phyloP scores from a whole-genome alignment of 2,797 vertebrate genomes.

The Podargus strigoides region DNA sequence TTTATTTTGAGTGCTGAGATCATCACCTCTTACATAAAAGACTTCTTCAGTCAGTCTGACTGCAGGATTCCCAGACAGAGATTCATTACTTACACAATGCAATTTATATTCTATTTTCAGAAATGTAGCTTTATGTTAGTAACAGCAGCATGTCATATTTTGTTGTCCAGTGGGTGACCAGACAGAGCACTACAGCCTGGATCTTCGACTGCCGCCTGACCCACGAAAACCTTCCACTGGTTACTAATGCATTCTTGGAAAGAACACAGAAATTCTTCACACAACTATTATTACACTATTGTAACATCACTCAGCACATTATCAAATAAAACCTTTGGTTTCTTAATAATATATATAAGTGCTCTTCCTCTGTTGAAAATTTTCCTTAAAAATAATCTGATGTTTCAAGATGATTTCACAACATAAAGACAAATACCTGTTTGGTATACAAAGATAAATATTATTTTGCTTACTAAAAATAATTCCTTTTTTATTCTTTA shows the following conservation, averaged over 20 bases:
- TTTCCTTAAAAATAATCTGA: background rate
- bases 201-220: background rate
- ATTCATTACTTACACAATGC: constrained; percentile 41
- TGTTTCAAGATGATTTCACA: background rate
- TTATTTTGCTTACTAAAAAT: background rate
- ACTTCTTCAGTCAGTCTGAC: constrained; percentile 41
- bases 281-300: background rate
- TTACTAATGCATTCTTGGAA: constrained; percentile 26
- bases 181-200: background rate
- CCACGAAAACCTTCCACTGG: background rate
- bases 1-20: constrained; percentile 59
- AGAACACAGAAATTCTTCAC: constrained; percentile 8
- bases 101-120: constrained; percentile 61
- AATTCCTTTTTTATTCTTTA: background rate
- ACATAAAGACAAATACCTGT: background rate
- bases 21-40: constrained; percentile 54
- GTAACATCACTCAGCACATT: background rate
- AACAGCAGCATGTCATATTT: constrained; percentile 23
- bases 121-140: constrained; percentile 8
- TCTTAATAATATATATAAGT: background rate
- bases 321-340: background rate
- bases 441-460: background rate
- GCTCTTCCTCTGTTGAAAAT: background rate
- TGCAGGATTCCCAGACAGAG: constrained; percentile 50
- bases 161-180: background rate